phyloP scores from a whole-genome alignment of 2,113 vertebrate genomes.

The Trachemys scripta region DNA sequence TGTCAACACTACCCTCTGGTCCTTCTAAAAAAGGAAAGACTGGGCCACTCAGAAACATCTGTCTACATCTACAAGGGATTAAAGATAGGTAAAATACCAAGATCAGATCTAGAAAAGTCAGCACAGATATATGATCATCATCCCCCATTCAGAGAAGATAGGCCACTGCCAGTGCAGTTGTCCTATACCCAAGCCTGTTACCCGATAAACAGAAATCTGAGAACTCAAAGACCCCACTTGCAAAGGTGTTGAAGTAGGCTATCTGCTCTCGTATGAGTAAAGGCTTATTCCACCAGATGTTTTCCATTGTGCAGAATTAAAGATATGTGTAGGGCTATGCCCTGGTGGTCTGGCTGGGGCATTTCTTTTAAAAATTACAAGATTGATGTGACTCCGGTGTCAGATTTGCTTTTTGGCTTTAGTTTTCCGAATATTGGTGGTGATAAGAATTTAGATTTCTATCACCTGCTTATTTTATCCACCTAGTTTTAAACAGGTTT shows the following conservation, averaged over 20 bases:
- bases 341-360: neutral
- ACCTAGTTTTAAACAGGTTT: neutral
- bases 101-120: neutral
- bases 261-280: neutral
- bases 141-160: neutral
- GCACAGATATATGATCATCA: neutral
- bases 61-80: neutral
- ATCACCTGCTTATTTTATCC: constrained; percentile 8
- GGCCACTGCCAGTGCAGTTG: neutral
- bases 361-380: constrained; percentile 18
- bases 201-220: neutral
- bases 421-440: neutral
- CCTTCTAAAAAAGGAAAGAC: neutral
- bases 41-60: neutral
- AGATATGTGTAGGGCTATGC: neutral
- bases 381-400: neutral
- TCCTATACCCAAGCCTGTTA: fast-evolving
- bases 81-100: neutral
- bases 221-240: neutral
- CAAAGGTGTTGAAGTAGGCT: neutral
- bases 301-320: neutral
- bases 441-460: constrained; percentile 5
- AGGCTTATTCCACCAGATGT: neutral
- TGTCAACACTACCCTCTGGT: neutral
- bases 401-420: constrained; percentile 25